Conservation (phyloP, 2,888 invertebrate species). For the Xanthia togata region DNA sequence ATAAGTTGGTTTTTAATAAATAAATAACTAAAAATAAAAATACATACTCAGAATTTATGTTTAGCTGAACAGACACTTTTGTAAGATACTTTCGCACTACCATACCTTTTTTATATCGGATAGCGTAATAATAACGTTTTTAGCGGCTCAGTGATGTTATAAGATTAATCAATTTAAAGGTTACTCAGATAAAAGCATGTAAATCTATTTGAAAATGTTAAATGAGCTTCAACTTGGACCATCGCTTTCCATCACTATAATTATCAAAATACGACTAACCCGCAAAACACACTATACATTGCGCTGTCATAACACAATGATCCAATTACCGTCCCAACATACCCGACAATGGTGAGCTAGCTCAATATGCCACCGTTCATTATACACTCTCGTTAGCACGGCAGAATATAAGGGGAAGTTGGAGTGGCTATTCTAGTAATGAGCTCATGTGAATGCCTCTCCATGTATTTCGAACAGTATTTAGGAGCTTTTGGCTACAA, state of each 20-base stretch:
- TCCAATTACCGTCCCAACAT: slow-evolving; percentile 43
- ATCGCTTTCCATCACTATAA: neutral
- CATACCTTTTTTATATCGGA: no score
- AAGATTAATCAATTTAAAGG: no score
- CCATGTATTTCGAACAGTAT: slow-evolving; percentile 22
- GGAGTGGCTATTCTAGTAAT: slow-evolving; percentile 36
- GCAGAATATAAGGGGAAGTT: slow-evolving; percentile 36
- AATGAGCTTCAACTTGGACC: neutral
- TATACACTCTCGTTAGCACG: slow-evolving; percentile 38
- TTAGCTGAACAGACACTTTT: no score
- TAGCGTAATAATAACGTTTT: no score
- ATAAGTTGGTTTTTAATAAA: no score
- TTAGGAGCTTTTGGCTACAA: slow-evolving; percentile 23
- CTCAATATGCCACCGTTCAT: slow-evolving; percentile 30
- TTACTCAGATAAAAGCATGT: no score
- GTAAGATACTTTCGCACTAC: no score
- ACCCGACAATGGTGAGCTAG: slow-evolving; percentile 30
- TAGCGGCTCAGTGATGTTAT: no score
- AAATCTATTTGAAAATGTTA: no score
- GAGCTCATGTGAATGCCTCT: slow-evolving; percentile 31
- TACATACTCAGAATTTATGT: no score
- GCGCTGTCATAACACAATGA: slow-evolving; percentile 33
- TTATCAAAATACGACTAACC: neutral
- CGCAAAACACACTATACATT: slow-evolving; percentile 26
- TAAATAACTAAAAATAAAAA: no score